Evolutionary conservation across 2,797 vertebrate genomes (phyloP).

Genomic region (Peromyscus melanophrys): DNA sequence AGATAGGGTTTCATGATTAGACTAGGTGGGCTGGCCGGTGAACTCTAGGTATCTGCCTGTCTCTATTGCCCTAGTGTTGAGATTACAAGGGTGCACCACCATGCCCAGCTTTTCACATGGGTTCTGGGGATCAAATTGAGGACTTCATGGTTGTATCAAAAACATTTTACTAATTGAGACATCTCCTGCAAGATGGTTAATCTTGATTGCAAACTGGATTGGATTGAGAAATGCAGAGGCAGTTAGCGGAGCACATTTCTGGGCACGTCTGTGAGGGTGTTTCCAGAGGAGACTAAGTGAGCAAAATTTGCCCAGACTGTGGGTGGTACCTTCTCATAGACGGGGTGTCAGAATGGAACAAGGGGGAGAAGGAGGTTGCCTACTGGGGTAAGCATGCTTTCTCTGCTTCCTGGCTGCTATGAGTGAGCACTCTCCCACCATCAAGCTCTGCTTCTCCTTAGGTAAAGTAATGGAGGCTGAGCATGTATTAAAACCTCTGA

Average conservation of each 20-base stretch:
- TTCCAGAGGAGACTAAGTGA: background rate
- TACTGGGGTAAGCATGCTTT: background rate
- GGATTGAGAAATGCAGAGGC: background rate
- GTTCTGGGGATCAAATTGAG: background rate
- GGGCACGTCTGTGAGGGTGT: background rate
- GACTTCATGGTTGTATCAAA: background rate
- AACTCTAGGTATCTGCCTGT: background rate
- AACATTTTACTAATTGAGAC: background rate
- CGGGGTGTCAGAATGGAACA: background rate
- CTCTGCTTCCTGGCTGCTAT: background rate
- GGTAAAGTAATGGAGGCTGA: background rate
- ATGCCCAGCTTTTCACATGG: background rate
- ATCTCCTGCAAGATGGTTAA: background rate
- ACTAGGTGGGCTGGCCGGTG: background rate
- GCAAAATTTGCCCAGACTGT: background rate
- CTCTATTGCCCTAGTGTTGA: background rate
- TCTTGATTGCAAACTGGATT: background rate
- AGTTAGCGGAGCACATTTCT: background rate
- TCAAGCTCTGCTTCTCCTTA: background rate
- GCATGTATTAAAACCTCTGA: background rate
- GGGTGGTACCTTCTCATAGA: background rate
- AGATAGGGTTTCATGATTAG: background rate
- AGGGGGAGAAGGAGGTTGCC: background rate
- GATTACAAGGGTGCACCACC: background rate
- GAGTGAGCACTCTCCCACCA: background rate